Percentiles rank a stretch among this genome's conserved stretches.
phyloP scores from a whole-genome alignment of 2,888 invertebrate species.

The Endomychus coccineus region DNA sequence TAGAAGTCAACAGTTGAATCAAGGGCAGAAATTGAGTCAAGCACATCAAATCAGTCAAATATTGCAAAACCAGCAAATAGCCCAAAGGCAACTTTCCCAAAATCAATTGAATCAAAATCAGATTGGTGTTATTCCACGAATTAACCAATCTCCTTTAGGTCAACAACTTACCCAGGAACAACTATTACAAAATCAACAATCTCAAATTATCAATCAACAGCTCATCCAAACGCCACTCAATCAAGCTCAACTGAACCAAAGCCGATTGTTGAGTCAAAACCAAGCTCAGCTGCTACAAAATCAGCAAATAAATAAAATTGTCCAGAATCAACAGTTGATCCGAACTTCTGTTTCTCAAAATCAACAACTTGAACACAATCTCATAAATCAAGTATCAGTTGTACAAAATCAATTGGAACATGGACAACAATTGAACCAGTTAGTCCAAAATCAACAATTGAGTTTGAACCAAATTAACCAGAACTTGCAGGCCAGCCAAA shows the following conservation, averaged over 20 bases:
- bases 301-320: slow-evolving; percentile 45
- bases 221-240: too few relatives aligned
- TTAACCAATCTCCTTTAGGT: slow-evolving; percentile 14
- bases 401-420: slow-evolving; percentile 43
- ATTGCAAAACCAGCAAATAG: slow-evolving; percentile 47
- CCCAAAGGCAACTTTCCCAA: slow-evolving; percentile 46
- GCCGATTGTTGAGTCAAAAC: slow-evolving; percentile 49
- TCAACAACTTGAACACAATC: slow-evolving; percentile 43
- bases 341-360: slow-evolving; percentile 29
- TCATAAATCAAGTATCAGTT: too few relatives aligned
- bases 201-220: slow-evolving; percentile 1
- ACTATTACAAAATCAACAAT: background rate
- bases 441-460: slow-evolving; percentile 37
- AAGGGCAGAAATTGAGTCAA: slow-evolving; percentile 30
- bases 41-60: slow-evolving; percentile 24
- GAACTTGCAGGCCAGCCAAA: slow-evolving; percentile 35
- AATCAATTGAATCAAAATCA: slow-evolving; percentile 26
- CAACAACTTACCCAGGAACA: slow-evolving; percentile 15
- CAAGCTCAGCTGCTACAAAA: slow-evolving; percentile 49
- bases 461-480: slow-evolving; percentile 39
- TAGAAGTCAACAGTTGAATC: slow-evolving; percentile 31
- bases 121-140: too few relatives aligned
- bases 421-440: slow-evolving; percentile 40
- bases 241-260: slow-evolving; percentile 33
- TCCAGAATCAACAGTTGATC: slow-evolving; percentile 49